These are phyloP conservation scores for Urophycis tenuis DNA, from an alignment of 2,797 vertebrate genomes.

Conservation along the genomic window DNA sequence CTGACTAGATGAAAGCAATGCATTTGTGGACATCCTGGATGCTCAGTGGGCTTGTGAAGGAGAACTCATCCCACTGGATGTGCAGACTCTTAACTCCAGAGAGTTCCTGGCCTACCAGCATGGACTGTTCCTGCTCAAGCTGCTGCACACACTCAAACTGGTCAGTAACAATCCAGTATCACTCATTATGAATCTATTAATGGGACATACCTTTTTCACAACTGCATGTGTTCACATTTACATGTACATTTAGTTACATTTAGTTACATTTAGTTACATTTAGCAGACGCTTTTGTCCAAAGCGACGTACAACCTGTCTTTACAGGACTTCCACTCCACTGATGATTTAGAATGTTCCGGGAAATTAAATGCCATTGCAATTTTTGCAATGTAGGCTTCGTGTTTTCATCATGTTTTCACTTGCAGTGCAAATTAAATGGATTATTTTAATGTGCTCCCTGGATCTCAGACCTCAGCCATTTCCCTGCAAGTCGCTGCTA, in stretches of 20 bases:
- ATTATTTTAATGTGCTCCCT: not conserved
- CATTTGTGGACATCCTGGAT: constrained; percentile 64
- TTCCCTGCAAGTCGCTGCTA: constrained; percentile 72
- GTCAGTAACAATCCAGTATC: constrained; percentile 57
- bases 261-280: too few species aligned
- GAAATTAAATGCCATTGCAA: not conserved
- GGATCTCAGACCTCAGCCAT: constrained; percentile 69
- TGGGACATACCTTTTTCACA: not conserved
- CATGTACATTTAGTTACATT: too few species aligned
- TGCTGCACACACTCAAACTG: constrained; percentile 66
- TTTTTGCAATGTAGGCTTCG: too few species aligned
- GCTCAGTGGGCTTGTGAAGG: constrained; percentile 67
- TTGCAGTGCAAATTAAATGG: not conserved
- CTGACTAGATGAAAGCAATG: constrained; percentile 39
- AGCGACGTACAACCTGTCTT: too few species aligned
- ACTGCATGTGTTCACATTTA: not conserved
- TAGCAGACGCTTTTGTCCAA: too few species aligned
- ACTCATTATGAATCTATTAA: not conserved
- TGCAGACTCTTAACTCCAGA: constrained; percentile 66
- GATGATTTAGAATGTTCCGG: not conserved
- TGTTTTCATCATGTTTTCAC: too few species aligned
- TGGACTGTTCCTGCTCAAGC: constrained; percentile 71
- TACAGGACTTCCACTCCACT: too few species aligned
- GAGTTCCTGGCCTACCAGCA: constrained; percentile 81
- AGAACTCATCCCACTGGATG: constrained; percentile 61